These are phyloP conservation scores for Psilopogon haemacephalus DNA, from an alignment of 2,113 vertebrate genomes.

Conservation along the genomic window DNA sequence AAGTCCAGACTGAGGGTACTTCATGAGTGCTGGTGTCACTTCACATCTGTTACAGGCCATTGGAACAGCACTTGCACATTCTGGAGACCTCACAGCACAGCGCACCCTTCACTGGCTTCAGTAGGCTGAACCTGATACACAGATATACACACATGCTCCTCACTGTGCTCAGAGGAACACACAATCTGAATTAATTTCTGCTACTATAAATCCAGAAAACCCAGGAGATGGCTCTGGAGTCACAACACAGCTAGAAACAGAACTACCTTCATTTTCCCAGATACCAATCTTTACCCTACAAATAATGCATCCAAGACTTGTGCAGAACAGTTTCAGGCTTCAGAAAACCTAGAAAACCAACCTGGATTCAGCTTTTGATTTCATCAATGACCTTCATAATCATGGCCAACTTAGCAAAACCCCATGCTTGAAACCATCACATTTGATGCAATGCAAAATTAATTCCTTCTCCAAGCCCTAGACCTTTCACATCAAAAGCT, in stretches of 20 bases:
- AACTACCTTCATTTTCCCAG: background rate
- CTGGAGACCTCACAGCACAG: background rate
- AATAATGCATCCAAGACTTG: background rate
- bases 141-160: background rate
- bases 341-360: background rate
- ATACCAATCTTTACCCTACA: background rate
- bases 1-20: slow-evolving; percentile 74
- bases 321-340: background rate
- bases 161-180: background rate
- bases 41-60: background rate
- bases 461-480: background rate
- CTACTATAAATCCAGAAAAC: background rate
- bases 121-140: background rate
- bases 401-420: background rate
- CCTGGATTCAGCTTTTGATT: background rate
- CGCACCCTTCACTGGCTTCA: background rate
- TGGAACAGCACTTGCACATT: fast-evolving
- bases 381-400: background rate
- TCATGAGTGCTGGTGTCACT: background rate
- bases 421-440: background rate
- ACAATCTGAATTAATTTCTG: background rate
- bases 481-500: background rate
- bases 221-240: background rate
- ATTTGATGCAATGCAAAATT: background rate
- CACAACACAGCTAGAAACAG: background rate